These are phyloP conservation scores for Apodemus agrarius DNA, from an alignment of 2,797 vertebrate genomes.

Conservation along the genomic window DNA sequence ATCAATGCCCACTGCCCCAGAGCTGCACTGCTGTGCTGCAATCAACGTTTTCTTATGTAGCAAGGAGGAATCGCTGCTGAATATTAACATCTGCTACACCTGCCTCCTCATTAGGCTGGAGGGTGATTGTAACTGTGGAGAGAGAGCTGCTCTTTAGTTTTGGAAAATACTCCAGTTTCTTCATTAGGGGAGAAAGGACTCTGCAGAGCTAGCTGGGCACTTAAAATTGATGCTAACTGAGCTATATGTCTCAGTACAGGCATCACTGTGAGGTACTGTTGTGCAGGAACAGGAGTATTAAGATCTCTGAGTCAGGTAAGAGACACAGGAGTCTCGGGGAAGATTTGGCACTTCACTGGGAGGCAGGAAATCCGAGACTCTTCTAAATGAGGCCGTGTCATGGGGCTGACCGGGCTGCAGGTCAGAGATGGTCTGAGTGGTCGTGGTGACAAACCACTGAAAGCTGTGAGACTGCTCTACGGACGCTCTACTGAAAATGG, in stretches of 20 bases:
- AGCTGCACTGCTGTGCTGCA: neutral
- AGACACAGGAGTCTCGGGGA: neutral
- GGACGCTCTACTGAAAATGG: conserved; percentile 10
- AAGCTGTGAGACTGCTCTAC: neutral
- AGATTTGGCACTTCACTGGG: neutral
- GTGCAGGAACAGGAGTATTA: neutral
- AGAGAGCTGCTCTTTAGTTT: conserved; percentile 12
- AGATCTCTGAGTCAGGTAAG: neutral
- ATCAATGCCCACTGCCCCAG: neutral
- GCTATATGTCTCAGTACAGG: neutral
- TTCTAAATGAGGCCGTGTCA: neutral
- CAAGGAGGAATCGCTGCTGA: neutral
- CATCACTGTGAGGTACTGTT: neutral
- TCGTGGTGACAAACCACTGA: neutral
- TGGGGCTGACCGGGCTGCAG: neutral
- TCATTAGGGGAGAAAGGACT: neutral
- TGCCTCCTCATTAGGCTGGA: neutral
- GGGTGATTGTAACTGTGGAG: neutral
- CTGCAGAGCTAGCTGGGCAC: neutral
- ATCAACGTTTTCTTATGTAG: neutral
- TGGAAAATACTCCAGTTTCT: neutral
- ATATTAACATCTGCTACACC: neutral
- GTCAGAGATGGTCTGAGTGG: neutral
- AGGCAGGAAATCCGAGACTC: neutral
- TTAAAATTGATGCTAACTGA: neutral